Evolutionary conservation across 2,113 vertebrate genomes (phyloP), one percentile per base, ranked within the genome.

Genomic region (Rhinolophus sinicus): DNA sequence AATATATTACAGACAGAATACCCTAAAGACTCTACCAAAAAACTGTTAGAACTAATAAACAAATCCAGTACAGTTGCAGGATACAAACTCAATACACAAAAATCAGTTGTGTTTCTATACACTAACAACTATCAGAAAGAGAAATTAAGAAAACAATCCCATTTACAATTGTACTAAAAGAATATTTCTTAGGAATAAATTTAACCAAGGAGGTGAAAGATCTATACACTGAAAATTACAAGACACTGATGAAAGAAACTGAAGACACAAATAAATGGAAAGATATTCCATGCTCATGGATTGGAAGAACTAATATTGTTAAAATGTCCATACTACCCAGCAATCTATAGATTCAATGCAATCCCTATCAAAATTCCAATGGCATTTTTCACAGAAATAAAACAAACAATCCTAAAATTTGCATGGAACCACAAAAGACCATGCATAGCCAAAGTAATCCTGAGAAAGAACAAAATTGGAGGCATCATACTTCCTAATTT

Each of bases 1-100:
- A 33, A 76, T 24, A 16, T 52, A 67, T 16, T 28, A 60, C 78
- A 38, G 33, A 78, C 2, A 78, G 47, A 78, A 67, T 78, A 90
- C 47, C 47, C n/a, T 24, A 67, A 65, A 0, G n/a, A 67, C 30
- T 19, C 64, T 64, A 78, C n/a, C 60, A 64, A 60, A 72, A 88
- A 67, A 67, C 72, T 77, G 60, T 62, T 11, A 77, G 40, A 44
- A 44, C 40, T 50, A 65, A 77, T 78, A 64, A 90, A 72, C 15
- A 19, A 86, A 40, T 90, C 33, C 16, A 38, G 47, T 67, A 67
- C 38, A 54, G n/a, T 5, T 56, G 50, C 13, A 78, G 13, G 24
- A 82, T 73, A 83, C 40, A 92, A 85, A 92, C 72, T 83, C 78
- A 83, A 62, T 60, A 52, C 35, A 62, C 40, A 92, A 83, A 83